Base-by-base conservation (phyloP, 1,140 invertebrate species). In the Cyclina sinensis region DNA sequence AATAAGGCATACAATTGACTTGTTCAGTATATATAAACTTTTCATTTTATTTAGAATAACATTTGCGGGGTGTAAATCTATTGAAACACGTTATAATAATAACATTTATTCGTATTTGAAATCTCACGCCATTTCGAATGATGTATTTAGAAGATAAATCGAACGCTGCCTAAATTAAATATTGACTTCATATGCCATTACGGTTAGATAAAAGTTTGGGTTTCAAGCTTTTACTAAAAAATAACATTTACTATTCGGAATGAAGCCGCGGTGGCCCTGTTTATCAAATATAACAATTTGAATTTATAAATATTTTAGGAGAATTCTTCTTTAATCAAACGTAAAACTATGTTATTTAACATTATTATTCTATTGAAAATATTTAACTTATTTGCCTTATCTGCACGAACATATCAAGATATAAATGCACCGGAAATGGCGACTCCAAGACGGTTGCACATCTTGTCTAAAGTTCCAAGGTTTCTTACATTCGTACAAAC, bases 31-130 rank as follows among this genome's bases (percentile, higher is more conserved):
- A 68, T 70, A 80, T 59, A 59, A 39, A 32, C 43, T 80, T 68
- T 87, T 70, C 43, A 70, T 32, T 51, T 39, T 80, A 70, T 79
- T 87, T 87, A 39, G 18, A 35, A 87, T 78, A 87, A 87, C 74
- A 87, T 87, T 87, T 70, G 27, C 73, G 48, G 35, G 70, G 48
- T 68, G 59, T 79, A 39, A 80, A 78, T 59, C 74, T 79, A 65
- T 87, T 80, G 54, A 87, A 59, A 87, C 57, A 21, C 35, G 18
- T 54, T 35, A 62, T 59, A 87, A 59, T 57, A 87, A 79, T 80
- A 87, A 70, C 74, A 51, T 79, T 80, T 76, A 39, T 43, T 39
- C 24, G 48, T 76, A 86, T 86, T 86, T 76, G 37, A 59, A 70
- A 68, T 86, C 43, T 86, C 43, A 76, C 83, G 39, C 83, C 39